Conservation (phyloP, 2,888 invertebrate species). For the Chydorus sphaericus region DNA sequence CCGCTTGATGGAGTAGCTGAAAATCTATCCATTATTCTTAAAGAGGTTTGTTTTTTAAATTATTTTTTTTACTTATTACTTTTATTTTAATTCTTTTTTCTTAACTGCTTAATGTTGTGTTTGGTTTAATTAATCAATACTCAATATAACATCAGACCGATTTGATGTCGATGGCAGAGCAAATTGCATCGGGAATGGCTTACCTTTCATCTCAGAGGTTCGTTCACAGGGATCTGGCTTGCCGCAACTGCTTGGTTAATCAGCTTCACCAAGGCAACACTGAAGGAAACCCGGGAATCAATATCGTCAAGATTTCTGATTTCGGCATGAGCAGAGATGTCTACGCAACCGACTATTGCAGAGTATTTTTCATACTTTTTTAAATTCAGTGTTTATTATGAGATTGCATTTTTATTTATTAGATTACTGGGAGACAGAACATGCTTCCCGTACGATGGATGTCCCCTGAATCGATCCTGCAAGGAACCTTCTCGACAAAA, state of each 20-base stretch:
- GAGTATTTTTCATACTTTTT: conserved; percentile 37
- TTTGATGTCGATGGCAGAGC: conserved; percentile 36
- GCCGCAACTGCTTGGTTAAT: conserved; percentile 69
- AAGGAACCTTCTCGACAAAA: conserved; percentile 75
- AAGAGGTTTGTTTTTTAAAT: too few species aligned
- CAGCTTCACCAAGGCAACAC: conserved; percentile 45
- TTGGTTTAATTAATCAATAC: conserved; percentile 38
- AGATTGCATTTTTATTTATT: conserved; percentile 32
- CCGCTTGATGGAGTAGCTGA: too few species aligned
- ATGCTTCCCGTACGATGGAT: conserved; percentile 94
- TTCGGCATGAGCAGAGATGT: conserved; percentile 81
- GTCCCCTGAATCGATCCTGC: conserved; percentile 82
- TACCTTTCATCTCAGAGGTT: conserved; percentile 66
- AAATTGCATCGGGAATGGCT: conserved; percentile 67
- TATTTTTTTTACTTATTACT: too few species aligned
- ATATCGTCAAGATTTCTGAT: conserved; percentile 79
- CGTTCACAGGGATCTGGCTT: conserved; percentile 72
- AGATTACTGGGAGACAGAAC: conserved; percentile 53
- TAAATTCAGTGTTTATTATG: too few species aligned
- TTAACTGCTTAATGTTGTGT: too few species aligned
- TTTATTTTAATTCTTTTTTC: too few species aligned
- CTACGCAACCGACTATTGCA: conserved; percentile 82
- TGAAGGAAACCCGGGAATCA: conserved; percentile 31
- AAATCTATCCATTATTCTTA: too few species aligned
- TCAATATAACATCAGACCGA: conserved; percentile 31